Evolutionary conservation across 2,113 vertebrate species (phyloP).

Genomic region (Hyperoodon ampullatus): DNA sequence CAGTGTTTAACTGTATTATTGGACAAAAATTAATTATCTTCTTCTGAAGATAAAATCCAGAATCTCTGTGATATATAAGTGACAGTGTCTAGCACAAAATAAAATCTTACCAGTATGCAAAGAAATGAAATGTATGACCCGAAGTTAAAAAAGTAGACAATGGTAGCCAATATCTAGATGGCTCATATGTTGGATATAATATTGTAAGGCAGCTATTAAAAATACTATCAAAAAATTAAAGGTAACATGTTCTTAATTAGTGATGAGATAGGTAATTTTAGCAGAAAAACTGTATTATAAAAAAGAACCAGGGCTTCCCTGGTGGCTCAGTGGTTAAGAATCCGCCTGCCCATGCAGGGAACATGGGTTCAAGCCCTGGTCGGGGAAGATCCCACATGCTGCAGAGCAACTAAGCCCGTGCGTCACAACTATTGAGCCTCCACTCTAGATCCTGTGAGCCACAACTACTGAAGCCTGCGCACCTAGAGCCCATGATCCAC

Average conservation of each 20-base stretch:
- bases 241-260: not conserved
- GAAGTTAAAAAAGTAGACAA: not conserved
- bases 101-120: not conserved
- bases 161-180: not conserved
- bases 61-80: not conserved
- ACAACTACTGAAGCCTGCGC: too few species aligned
- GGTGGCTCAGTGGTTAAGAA: too few species aligned
- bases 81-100: not conserved
- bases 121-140: not conserved
- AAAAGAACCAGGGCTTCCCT: not conserved
- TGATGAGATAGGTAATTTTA: not conserved
- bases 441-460: too few species aligned
- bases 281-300: not conserved
- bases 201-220: not conserved
- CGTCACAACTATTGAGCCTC: too few species aligned
- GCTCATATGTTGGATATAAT: not conserved
- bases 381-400: too few species aligned
- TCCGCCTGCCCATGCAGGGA: accelerated
- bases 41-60: not conserved
- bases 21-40: not conserved
- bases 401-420: too few species aligned
- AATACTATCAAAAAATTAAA: not conserved
- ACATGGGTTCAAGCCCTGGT: too few species aligned
- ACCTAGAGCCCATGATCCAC: too few species aligned
- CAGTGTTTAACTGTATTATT: not conserved